Evolutionary conservation across 2,797 vertebrate species (phyloP), one percentile per base, ranked within the genome.

Genomic region (Lerista edwardsae): DNA sequence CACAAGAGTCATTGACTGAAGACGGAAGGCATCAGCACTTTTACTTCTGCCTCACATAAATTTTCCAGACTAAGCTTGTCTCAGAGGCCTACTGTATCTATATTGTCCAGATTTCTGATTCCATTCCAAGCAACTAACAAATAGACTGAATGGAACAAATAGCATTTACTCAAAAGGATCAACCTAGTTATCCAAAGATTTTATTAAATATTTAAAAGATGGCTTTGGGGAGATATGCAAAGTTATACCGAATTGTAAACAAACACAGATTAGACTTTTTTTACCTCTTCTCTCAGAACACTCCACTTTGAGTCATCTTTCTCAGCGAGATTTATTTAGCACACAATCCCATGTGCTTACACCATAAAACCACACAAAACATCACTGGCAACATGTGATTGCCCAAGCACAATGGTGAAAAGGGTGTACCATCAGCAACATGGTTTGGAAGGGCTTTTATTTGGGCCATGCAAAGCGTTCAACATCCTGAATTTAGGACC

Each of bases 21-120:
- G 65, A 76, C 67, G 31, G 55, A 89, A 65, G 86, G 86, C 85
- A 87, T 86, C 80, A 90, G 90, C 86, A 19, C 44, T 90, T 84
- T 75, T 91, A 71, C 57, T 69, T 68, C 78, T n/a, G 85, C 21
- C 79, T 36, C 12, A 91, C 65, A 80, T 0, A 0, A 36, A 59
- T 44, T 81, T 89, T 88, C 88, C 82, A 90, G 80, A 89, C 88
- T 73, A 87, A 85, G 86, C 4, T 34, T 23, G 3, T 73, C 80
- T 73, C 36, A 57, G 27, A 86, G 14, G 57, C 55, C 36, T 25
- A 8, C 19, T 23, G 6, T 77, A 21, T 67, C 34, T 57, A 80
- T 59, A 59, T 36, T n/a, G 14, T n/a, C 41, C 11, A 29, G 68
- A 41, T 78, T 83, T 57, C 12, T 84, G 55, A 78, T 34, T 84